Evolutionary conservation across 2,113 vertebrate species (phyloP).

Genomic region (Callospermophilus lateralis): DNA sequence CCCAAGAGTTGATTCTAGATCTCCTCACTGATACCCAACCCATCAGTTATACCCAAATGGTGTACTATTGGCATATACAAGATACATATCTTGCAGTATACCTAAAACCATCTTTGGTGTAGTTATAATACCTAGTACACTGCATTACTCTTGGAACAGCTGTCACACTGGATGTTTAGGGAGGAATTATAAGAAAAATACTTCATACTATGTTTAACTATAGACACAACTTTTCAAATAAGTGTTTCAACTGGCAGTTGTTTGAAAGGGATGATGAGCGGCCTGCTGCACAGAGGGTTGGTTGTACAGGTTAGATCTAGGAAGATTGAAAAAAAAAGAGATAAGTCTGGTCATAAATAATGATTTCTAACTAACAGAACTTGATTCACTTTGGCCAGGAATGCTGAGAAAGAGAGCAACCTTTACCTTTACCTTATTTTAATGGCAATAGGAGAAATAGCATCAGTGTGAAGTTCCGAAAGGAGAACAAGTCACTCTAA

Average conservation of each 20-base stretch:
- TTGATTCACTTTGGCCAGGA: neutral
- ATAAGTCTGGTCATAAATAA: neutral
- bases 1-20: accelerated
- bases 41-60: neutral
- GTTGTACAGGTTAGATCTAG: neutral
- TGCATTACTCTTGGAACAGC: neutral
- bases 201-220: neutral
- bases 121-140: neutral
- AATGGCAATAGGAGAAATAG: neutral
- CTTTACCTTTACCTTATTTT: neutral
- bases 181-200: neutral
- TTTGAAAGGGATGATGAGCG: neutral
- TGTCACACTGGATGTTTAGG: neutral
- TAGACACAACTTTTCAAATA: neutral
- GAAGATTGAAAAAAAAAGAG: neutral
- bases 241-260: neutral
- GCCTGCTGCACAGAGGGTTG: neutral
- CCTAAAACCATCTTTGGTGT: neutral
- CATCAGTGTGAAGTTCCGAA: neutral
- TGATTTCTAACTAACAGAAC: neutral
- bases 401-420: neutral
- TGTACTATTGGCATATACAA: neutral
- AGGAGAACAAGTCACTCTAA: neutral
- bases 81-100: neutral
- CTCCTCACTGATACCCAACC: neutral